phyloP scores from a whole-genome alignment of 2,797 vertebrate species.

The Micrastur ruficollis region DNA sequence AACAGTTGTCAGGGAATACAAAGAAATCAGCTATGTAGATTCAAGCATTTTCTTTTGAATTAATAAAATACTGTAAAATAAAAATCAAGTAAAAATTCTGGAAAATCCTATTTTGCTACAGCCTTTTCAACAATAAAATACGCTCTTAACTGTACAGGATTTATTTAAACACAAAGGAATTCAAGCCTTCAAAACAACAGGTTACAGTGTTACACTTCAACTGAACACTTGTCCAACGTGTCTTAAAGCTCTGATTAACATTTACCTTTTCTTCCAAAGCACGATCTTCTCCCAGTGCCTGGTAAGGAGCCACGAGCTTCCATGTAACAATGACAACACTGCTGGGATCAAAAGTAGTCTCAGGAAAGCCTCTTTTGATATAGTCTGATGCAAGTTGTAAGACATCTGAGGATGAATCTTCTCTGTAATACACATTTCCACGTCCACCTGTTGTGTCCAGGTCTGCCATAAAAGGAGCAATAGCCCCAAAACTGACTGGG shows the following conservation, averaged over 20 bases:
- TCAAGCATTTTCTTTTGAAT: neutral
- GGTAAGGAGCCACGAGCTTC: constrained; percentile 77
- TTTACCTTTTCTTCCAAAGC: constrained; percentile 77
- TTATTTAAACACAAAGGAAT: neutral
- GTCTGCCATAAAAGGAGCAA: constrained; percentile 86
- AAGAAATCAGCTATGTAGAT: neutral
- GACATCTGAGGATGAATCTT: constrained; percentile 78
- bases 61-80: neutral
- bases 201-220: neutral
- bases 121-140: neutral
- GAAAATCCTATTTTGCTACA: neutral
- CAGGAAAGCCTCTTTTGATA: constrained; percentile 83
- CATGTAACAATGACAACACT: constrained; percentile 85
- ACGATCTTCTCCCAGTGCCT: constrained; percentile 56
- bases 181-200: neutral
- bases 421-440: constrained; percentile 85
- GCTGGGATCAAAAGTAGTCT: constrained; percentile 74
- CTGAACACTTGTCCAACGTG: neutral
- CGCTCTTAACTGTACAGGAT: neutral
- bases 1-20: neutral
- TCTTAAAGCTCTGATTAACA: neutral
- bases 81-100: neutral
- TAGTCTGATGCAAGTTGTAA: constrained; percentile 74
- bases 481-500: constrained; percentile 82
- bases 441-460: constrained; percentile 82